Evolutionary conservation across 2,888 invertebrate species (phyloP).

Genomic region (Agrochola litura): DNA sequence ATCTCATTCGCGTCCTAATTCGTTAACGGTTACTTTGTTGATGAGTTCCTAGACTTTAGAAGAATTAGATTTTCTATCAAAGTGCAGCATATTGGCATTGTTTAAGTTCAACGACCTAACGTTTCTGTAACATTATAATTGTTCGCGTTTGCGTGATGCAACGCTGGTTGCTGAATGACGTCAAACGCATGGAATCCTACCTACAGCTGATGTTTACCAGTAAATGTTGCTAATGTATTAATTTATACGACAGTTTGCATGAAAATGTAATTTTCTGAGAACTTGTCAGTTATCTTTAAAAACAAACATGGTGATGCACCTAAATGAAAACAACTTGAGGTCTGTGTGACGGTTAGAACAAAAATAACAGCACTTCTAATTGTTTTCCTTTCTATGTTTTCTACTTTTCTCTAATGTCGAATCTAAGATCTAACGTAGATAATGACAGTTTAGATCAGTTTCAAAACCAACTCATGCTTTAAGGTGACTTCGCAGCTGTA

Average conservation of each 20-base stretch:
- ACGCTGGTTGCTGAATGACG: conserved; percentile 64
- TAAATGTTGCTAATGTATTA: conserved; percentile 24
- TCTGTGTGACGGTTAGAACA: neutral
- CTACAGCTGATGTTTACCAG: conserved; percentile 30
- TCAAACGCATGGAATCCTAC: conserved; percentile 49
- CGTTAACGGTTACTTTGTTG: neutral
- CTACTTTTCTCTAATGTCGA: no score
- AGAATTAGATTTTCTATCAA: conserved; percentile 69
- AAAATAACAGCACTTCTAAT: neutral
- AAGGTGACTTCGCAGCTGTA: no score
- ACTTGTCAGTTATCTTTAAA: conserved; percentile 16
- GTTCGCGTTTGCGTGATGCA: conserved; percentile 79
- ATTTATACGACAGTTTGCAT: conserved; percentile 25
- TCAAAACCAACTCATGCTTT: no score
- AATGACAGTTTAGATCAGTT: no score
- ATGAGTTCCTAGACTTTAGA: conserved; percentile 12
- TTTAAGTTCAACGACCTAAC: conserved; percentile 74
- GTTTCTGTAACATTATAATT: conserved; percentile 73
- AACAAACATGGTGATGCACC: conserved; percentile 17
- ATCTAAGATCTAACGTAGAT: no score
- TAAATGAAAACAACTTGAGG: conserved; percentile 11
- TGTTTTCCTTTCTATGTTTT: neutral
- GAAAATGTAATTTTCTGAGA: conserved; percentile 27
- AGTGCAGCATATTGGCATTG: conserved; percentile 67
- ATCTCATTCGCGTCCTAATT: neutral